Base-by-base conservation (phyloP, 2,797 vertebrate genomes). In the Xenopus petersii region DNA sequence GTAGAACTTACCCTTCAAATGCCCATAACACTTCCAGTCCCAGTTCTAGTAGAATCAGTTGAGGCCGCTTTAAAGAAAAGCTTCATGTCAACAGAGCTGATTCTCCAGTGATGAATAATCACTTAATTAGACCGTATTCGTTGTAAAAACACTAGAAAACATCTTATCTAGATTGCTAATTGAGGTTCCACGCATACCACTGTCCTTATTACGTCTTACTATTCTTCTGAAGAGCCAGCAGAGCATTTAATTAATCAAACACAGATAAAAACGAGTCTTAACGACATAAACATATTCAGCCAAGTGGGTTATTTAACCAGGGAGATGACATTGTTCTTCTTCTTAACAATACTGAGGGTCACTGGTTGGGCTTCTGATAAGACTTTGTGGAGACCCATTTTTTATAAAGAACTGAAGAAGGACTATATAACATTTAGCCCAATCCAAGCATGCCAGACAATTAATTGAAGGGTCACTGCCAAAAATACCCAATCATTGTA, bases 211-310 rank as follows among this genome's bases (percentile, higher is more conserved):
- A 67, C 58, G 21, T 12, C 71, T 73, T 64, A 55, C 48, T 33
- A 64, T 78, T 21, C 59, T 64, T 49, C 49, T 65, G 42, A 59
- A 65, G 71, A 66, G 49, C 42, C 71, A 26, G 46, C 36, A 67
- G 65, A 78, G 66, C 60, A 47, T 69, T 65, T 70, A 69, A 78
- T 78, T 78, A 78, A 73, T 65, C 66, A 70, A 59, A 42, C 30
- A 13, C 59, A 10, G 51, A 68, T 16, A 17, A 2, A 49, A 66
- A 69, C 3, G 21, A 47, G 15, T 10, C 24, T 56, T 16, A 3
- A 24, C 1, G 17, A 65, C 21, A 21, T 21, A 75, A 75, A 75
- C 67, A 70, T 48, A 36, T 17, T 13, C 10, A 17, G 63, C 46
- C 30, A 55, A 75, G 66, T 4, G 49, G 15, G 15, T 12, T 51